Evolutionary conservation across 2,888 invertebrate genomes (phyloP).

Genomic region (Diplazon laetatorius): DNA sequence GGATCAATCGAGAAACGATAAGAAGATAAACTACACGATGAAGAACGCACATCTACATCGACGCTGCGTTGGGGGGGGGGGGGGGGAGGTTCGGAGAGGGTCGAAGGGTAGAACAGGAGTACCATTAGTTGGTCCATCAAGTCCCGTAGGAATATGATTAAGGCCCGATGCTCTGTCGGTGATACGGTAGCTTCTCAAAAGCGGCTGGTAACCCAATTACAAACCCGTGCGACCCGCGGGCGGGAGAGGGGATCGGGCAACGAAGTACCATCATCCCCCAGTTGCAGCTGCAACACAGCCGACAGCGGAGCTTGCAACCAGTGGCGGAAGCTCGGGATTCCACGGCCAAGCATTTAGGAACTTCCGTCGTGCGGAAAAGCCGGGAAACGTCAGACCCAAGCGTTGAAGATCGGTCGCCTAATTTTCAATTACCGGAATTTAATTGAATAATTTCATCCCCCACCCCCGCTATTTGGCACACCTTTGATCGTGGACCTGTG

Average conservation of each 20-base stretch:
- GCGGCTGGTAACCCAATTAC: constrained; percentile 80
- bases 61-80: constrained; percentile 31
- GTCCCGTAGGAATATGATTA: constrained; percentile 80
- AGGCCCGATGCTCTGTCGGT: constrained; percentile 78
- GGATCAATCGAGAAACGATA: too few species aligned
- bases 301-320: not conserved
- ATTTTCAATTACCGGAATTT: constrained; percentile 80
- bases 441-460: constrained; percentile 80
- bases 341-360: constrained; percentile 37
- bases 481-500: constrained; percentile 77
- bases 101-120: constrained; percentile 46
- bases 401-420: constrained; percentile 80
- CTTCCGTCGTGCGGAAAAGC: constrained; percentile 36
- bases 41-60: not conserved
- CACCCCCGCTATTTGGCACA: constrained; percentile 78
- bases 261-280: constrained; percentile 9
- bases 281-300: not conserved
- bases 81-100: constrained; percentile 42
- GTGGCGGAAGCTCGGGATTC: constrained; percentile 35
- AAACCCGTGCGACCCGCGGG: constrained; percentile 66
- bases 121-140: constrained; percentile 80
- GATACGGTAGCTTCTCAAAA: constrained; percentile 81
- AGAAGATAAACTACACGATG: not conserved
- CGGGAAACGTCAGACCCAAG: constrained; percentile 30
- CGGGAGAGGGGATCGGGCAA: constrained; percentile 68